Evolutionary conservation across 2,797 vertebrate species (phyloP).

Genomic region (Eulemur albifrons): DNA sequence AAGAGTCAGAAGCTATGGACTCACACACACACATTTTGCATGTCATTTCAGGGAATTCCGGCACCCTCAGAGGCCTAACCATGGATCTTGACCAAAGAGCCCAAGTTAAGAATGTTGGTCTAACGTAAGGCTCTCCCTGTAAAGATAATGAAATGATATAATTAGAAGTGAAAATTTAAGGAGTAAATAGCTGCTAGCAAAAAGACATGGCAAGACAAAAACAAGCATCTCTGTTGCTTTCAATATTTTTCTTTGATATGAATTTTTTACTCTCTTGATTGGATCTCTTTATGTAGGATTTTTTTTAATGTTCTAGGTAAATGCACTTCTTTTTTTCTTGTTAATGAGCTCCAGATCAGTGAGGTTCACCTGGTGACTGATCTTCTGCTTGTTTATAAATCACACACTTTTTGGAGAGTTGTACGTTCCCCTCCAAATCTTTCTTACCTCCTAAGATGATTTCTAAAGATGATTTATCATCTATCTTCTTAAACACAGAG

Average conservation of each 20-base stretch:
- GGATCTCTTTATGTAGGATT: not conserved
- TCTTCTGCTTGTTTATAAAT: not conserved
- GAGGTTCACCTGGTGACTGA: not conserved
- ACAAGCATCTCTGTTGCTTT: not conserved
- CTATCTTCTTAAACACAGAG: conserved; percentile 74
- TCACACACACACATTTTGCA: not conserved
- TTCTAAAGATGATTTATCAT: not conserved
- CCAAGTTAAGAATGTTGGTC: not conserved
- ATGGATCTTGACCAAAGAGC: not conserved
- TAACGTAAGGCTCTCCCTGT: not conserved
- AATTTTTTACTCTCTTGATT: not conserved
- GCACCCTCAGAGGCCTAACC: not conserved
- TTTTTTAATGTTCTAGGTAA: not conserved
- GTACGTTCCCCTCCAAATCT: not conserved
- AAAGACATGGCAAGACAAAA: not conserved
- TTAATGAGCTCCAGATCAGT: not conserved
- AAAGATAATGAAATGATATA: not conserved
- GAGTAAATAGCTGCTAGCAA: not conserved
- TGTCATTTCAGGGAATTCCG: not conserved
- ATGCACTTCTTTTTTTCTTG: not conserved
- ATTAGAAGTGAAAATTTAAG: not conserved
- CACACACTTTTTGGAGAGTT: not conserved
- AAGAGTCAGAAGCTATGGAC: not conserved
- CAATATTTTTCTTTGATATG: not conserved
- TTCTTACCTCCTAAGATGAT: not conserved